Conservation (phyloP, 1,140 invertebrate genomes). For the Zaprionus davidi region DNA sequence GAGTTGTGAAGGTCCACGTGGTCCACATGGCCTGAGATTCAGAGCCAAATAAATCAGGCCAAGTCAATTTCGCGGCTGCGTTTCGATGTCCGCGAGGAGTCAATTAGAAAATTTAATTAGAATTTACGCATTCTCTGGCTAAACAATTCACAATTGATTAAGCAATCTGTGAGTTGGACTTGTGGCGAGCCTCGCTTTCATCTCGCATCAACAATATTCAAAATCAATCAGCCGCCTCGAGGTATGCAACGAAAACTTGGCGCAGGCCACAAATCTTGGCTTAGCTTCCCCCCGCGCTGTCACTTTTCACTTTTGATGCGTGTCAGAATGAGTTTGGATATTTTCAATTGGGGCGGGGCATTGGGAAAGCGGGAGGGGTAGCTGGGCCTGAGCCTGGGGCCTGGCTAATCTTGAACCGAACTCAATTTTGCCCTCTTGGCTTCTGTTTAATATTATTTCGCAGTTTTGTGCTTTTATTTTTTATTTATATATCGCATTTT, state of each 20-base stretch:
- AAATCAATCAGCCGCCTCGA: slow-evolving; percentile 38
- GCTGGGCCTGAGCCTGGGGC: background rate
- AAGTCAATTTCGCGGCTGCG: slow-evolving; percentile 41
- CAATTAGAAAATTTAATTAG: slow-evolving; percentile 79
- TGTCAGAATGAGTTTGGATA: slow-evolving; percentile 42
- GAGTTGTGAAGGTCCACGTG: background rate
- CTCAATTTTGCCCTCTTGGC: slow-evolving; percentile 14
- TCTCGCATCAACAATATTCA: slow-evolving; percentile 15
- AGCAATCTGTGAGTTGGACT: slow-evolving; percentile 29
- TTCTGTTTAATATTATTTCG: slow-evolving; percentile 32
- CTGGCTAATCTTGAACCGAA: slow-evolving; percentile 15
- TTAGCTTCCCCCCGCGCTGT: background rate
- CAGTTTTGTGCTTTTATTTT: slow-evolving; percentile 33
- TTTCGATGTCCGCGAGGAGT: slow-evolving; percentile 42
- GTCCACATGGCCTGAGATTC: slow-evolving; percentile 56
- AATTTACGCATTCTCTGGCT: background rate
- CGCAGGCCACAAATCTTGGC: background rate
- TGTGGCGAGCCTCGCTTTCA: slow-evolving; percentile 17
- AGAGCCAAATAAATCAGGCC: slow-evolving; percentile 44
- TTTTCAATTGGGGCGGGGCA: slow-evolving; percentile 18
- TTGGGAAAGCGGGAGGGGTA: background rate
- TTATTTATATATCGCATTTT: slow-evolving; percentile 7
- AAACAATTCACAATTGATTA: slow-evolving; percentile 50
- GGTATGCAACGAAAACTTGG: slow-evolving; percentile 28
- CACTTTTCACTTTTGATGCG: slow-evolving; percentile 30